These are phyloP conservation scores for Poeciliopsis infans DNA, from an alignment of 2,797 vertebrate genomes.

Conservation along the genomic window DNA sequence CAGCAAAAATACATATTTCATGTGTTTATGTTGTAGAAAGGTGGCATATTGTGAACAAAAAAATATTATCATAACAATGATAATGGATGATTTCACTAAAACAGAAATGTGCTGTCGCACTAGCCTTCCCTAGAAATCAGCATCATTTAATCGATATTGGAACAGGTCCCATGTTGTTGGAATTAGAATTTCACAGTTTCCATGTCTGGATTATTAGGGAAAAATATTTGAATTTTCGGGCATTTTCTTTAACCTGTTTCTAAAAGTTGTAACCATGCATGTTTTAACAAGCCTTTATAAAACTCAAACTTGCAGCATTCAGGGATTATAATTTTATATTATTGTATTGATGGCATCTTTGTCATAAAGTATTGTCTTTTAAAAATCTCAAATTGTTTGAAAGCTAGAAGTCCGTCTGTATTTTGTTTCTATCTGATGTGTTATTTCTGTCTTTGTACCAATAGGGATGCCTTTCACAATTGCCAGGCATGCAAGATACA, in stretches of 20 bases:
- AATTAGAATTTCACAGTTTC: background rate
- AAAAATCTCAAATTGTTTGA: background rate
- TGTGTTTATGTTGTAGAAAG: background rate
- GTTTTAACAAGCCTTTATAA: background rate
- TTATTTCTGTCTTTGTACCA: constrained; percentile 20
- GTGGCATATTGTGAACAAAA: background rate
- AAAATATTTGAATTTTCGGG: background rate
- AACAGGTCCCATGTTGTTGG: background rate
- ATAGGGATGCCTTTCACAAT: constrained; percentile 58
- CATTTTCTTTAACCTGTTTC: background rate
- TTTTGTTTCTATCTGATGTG: background rate
- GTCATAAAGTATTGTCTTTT: background rate
- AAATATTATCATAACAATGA: no score
- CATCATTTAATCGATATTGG: background rate
- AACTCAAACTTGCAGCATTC: background rate
- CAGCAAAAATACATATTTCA: background rate
- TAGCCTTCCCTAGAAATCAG: background rate
- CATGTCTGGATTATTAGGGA: background rate
- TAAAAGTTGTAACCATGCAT: background rate
- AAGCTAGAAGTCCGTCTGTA: background rate
- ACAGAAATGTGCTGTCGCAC: background rate
- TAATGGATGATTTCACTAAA: background rate
- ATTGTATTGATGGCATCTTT: background rate
- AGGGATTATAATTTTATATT: background rate
- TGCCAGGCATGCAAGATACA: constrained; percentile 67